Percentiles rank a stretch among this genome's conserved stretches.
phyloP scores from a whole-genome alignment of 2,888 invertebrate species.

The Agonopterix heracliana region DNA sequence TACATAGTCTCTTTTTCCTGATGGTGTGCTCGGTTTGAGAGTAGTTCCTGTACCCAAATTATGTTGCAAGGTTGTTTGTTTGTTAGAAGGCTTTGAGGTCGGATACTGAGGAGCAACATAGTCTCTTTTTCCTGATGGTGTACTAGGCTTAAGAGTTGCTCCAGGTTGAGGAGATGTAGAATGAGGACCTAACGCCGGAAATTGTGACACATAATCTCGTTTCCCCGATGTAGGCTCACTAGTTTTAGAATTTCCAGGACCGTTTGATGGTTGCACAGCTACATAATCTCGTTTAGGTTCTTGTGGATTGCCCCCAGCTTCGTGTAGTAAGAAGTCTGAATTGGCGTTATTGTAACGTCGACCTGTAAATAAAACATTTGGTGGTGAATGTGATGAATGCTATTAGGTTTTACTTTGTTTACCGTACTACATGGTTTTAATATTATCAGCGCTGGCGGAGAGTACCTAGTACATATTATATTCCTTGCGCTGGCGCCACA shows the following conservation, averaged over 20 bases:
- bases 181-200: background rate
- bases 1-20: conserved; percentile 49
- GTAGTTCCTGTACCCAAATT: conserved; percentile 6
- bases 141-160: background rate
- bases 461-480: too few relatives aligned
- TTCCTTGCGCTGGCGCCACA: too few relatives aligned
- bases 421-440: too few relatives aligned
- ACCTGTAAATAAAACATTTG: too few relatives aligned
- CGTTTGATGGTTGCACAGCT: conserved; percentile 13
- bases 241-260: conserved; percentile 3
- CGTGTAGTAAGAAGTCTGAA: conserved; percentile 58
- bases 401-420: too few relatives aligned
- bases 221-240: background rate
- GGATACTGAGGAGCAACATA: conserved; percentile 33
- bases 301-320: conserved; percentile 32
- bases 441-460: too few relatives aligned
- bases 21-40: conserved; percentile 15
- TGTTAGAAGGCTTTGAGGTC: background rate
- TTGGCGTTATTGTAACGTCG: conserved; percentile 31
- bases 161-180: too few relatives aligned
- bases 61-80: background rate
- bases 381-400: too few relatives aligned
- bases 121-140: conserved; percentile 22
- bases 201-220: background rate
- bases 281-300: conserved; percentile 37